A percentile compares a stretch with the other conserved stretches of the same genome.
These are phyloP conservation scores for Struthidea cinerea DNA, from an alignment of 2,113 vertebrate genomes.

Conservation along the genomic window DNA sequence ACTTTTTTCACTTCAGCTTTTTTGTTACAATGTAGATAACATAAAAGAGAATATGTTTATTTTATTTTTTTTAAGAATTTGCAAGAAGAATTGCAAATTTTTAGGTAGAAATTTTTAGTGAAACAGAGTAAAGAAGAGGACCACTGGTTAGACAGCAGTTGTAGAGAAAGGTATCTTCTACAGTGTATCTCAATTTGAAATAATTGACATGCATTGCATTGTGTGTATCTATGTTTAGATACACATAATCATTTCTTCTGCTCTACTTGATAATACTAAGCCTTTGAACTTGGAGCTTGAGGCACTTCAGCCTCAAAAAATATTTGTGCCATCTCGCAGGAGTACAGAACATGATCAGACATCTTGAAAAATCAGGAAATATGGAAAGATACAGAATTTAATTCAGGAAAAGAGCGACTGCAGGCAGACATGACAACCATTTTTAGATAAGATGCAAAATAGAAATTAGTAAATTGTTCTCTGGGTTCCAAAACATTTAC, in stretches of 20 bases:
- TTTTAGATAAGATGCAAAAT: background rate
- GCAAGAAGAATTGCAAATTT: background rate
- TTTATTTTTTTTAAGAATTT: background rate
- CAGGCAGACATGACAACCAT: background rate
- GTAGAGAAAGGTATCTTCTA: background rate
- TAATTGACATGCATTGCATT: background rate
- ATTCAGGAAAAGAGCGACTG: background rate
- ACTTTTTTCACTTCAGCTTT: background rate
- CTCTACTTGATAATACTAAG: background rate
- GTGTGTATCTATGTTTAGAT: background rate
- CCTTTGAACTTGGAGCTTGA: background rate
- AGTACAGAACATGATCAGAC: background rate
- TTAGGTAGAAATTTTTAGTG: background rate
- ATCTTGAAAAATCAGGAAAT: background rate
- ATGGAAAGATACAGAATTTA: background rate
- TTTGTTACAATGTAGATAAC: background rate
- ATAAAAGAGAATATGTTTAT: background rate
- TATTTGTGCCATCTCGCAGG: background rate
- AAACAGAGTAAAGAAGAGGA: background rate
- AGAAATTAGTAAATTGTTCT: background rate
- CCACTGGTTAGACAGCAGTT: background rate
- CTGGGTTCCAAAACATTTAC: background rate
- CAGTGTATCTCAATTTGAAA: background rate
- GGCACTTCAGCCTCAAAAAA: background rate
- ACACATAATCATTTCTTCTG: background rate